These are phyloP conservation scores for Aspidiotus destructor DNA, from an alignment of 2,888 invertebrate genomes.

Conservation along the genomic window DNA sequence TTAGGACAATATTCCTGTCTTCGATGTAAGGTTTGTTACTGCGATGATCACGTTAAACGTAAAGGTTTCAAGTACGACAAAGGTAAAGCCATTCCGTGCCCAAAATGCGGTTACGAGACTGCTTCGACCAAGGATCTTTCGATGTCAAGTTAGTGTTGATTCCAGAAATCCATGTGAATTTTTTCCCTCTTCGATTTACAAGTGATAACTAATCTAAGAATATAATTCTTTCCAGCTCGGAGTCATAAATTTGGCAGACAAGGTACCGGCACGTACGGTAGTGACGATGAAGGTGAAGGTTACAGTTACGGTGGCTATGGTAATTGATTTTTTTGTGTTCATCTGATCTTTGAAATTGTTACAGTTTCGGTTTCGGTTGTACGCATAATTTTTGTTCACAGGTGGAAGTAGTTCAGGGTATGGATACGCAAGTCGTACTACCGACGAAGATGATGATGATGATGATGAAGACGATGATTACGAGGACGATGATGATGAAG, in stretches of 20 bases:
- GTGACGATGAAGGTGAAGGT: conserved; percentile 49
- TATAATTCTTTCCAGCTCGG: conserved; percentile 50
- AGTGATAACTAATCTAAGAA: too few species aligned
- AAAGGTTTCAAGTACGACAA: conserved; percentile 82
- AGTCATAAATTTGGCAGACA: conserved; percentile 84
- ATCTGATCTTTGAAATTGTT: not conserved
- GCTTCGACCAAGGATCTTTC: conserved; percentile 86
- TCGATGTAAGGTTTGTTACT: conserved; percentile 90
- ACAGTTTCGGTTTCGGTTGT: not conserved
- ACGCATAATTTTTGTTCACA: not conserved
- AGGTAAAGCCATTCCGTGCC: conserved; percentile 77
- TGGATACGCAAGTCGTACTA: conserved; percentile 38
- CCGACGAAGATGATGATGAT: conserved; percentile 38
- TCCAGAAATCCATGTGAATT: not conserved
- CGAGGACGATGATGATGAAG: conserved; percentile 36
- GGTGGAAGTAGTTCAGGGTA: conserved; percentile 33
- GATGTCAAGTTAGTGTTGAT: conserved; percentile 70
- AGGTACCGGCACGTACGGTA: conserved; percentile 52
- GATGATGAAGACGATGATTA: conserved; percentile 38
- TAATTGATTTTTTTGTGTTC: not conserved
- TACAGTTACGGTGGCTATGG: conserved; percentile 41
- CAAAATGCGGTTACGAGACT: conserved; percentile 89
- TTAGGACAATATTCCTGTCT: conserved; percentile 91
- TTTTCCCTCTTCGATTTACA: too few species aligned
- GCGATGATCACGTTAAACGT: conserved; percentile 89